phyloP scores from a whole-genome alignment of 2,797 vertebrate species.

The Scolopax rusticola region DNA sequence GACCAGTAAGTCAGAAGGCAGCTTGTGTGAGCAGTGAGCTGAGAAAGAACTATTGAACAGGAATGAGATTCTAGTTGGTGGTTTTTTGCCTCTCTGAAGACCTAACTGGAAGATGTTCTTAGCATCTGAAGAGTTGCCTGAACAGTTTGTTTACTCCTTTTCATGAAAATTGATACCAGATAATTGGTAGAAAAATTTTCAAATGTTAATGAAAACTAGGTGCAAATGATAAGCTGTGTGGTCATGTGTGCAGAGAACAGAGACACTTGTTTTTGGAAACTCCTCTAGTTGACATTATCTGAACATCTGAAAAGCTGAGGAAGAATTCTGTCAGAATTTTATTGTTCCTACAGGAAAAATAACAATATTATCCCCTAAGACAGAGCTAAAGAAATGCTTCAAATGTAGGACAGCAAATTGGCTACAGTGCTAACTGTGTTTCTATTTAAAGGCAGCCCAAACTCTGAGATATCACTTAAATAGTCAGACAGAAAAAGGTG shows the following conservation, averaged over 20 bases:
- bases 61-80: background rate
- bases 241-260: background rate
- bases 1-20: background rate
- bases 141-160: background rate
- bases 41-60: background rate
- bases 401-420: background rate
- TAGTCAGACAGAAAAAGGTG: conserved; percentile 53
- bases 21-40: background rate
- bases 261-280: background rate
- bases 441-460: conserved; percentile 31
- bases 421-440: background rate
- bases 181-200: background rate
- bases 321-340: conserved; percentile 5
- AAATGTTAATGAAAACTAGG: background rate
- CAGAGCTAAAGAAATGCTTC: conserved; percentile 13
- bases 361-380: background rate
- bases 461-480: conserved; percentile 1
- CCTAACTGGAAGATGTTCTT: background rate
- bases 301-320: background rate
- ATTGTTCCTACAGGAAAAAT: conserved; percentile 40
- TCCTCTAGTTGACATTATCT: background rate
- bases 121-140: background rate
- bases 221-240: background rate
- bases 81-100: background rate
- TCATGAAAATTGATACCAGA: background rate